Base-by-base conservation (phyloP, 1,140 invertebrate species). In the Coelopa frigida region DNA sequence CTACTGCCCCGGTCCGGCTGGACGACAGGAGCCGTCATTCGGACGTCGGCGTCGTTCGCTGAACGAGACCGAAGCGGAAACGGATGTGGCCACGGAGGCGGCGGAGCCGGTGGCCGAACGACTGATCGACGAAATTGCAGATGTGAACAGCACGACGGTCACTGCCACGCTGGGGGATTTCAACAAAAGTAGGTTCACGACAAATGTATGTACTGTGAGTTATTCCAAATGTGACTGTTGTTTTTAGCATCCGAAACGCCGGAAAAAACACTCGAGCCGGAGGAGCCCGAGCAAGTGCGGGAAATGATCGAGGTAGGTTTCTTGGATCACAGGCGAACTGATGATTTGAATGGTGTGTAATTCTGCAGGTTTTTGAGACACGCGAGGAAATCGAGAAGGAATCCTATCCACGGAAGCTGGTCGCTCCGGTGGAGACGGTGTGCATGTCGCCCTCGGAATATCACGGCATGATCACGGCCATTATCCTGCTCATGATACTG, bases 271-370 rank as follows among this genome's bases (percentile, higher is more conserved):
- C 23, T 39, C 22, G 49, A 51, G 27, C 4, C 72, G 56, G 78
- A 81, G 59, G 73, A 72, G 10, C 78, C 78, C 0, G 84, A 89
- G 62, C 84, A 85, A 63, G 86, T 91, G 11, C 72, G 85, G 49
- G 86, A 89, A 73, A 88, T 90, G 84, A 89, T 89, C 45, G 84
- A 88, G 73, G 87, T 88, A 26, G 43, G 27, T 47, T 26, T 26
- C n/a, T 24, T 27, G 4, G 23, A n/a, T n/a, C n/a, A 44, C 15
- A 42, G 8, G 7, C 6, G 14, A 36, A 36, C 7, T 8, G 6
- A 36, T 36, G 32, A 26, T 36, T 14, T 45, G 7, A 5, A 32
- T 22, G 12, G 29, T 14, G 4, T 41, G 6, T 39, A 18, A 39
- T 20, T 17, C 10, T 39, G 3, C 11, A 68, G 64, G 64, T 68